Base-by-base conservation (phyloP, 2,888 invertebrate genomes). In the Nebria brevicollis region DNA sequence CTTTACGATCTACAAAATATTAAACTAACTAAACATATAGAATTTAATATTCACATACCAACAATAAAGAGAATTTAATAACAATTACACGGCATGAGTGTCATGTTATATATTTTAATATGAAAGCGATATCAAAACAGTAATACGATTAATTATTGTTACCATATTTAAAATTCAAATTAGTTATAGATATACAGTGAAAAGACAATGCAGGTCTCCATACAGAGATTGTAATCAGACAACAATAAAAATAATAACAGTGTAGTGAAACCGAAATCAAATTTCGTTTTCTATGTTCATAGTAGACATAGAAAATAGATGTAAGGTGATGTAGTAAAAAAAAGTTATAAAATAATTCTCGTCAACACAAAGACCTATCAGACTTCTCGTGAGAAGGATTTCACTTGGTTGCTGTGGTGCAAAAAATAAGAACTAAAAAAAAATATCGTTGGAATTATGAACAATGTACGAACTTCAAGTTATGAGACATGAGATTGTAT, bases 211-310 rank as follows among this genome's bases (percentile, higher is more conserved):
- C 54, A 54, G 54, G 1, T 54, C 13, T 54, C 54, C 54, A 54
- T 13, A 54, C 54, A 54, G 54, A 3, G 54, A 54, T 54, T 11
- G 54, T 54, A 54, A 54, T 54, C 54, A 54, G 54, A 13, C 54
- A 54, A 54, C 54, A 54, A 54, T 54, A 54, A 54, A 8, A 54
- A 54, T 54, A 54, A 54, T 54, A 54, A 11, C 54, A 54, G 54
- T 54, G 54, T 54, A 54, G 54, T 54, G 54, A 54, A 54, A 54
- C 54, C 54, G 54, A 54, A 54, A 54, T 54, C 54, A 54, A 54
- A 54, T 11, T 54, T 54, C 54, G 54, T 54, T 54, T 54, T 54
- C 54, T 54, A 54, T 54, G 54, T 54, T 54, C 13, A 54, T 11
- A 54, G 54, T 54, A 54, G 54, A 54, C 54, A 54, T 54, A 54